Evolutionary conservation across 30 jellyfish, hydroid and myxozoan species (phyloP), one percentile per base, ranked within the genome.

Genomic region (Pseudorhiza aurosa): DNA sequence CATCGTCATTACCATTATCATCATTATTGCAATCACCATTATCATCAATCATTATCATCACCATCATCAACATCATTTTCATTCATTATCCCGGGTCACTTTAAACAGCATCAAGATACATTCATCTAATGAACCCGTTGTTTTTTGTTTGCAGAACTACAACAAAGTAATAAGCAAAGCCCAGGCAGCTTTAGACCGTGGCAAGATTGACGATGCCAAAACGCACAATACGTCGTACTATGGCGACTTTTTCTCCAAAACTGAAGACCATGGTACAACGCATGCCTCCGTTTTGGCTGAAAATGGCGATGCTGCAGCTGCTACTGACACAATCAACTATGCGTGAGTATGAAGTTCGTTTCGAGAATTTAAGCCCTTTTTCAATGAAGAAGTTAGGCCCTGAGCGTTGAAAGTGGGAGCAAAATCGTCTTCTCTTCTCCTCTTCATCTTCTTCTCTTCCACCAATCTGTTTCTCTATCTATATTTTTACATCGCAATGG

Each of bases 231-330:
- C 60, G 10, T 63, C 90, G 8, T 87, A 72, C 47, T 93, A 93
- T 47, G 96, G 95, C 0, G 99, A 96, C 9, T 87, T 21, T 39
- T 93, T 39, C 49, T 88, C 90, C 0, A 68, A 77, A 39, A 55
- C 73, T 8, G 96, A 68, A 37, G 97, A 84, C 58, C 85, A 55
- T 51, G 99, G 99, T 0, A 95, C 99, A 25, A 51, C 97, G 35
- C 99, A 95, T 76, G 75, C 68, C 24, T 82, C 97, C 4, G 90
- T 95, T 11, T 79, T 88, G 32, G 98, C 97, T 6, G 96, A 79
- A 65, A 81, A 95, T 45, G 99, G 99, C 0, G 95, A 77, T 33
- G 98, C 99, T 17, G 98, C 92, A 0, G 72, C 97, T 1, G 85
- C 95, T 11, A 95, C 99, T 0, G 69, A 60, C 32, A 88, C 97